Conservation (phyloP, 2,113 vertebrate genomes). For the Acanthisitta chloris region DNA sequence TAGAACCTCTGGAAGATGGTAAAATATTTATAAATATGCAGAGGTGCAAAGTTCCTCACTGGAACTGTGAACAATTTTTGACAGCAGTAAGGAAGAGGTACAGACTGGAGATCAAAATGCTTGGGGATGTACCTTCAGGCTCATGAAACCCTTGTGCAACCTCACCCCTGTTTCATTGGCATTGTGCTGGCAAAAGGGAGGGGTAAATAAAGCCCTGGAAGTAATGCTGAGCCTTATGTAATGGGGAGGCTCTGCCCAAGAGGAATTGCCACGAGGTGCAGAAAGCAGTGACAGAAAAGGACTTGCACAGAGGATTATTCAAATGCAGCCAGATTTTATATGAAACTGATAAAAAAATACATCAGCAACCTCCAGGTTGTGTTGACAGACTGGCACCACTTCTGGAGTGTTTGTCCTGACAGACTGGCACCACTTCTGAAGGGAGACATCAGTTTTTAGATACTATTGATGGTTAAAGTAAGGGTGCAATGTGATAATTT, state of each 20-base stretch:
- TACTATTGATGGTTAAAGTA: background rate
- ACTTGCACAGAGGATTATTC: background rate
- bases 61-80: background rate
- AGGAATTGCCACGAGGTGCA: background rate
- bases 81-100: background rate
- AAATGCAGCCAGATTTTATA: background rate
- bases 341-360: background rate
- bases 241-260: background rate
- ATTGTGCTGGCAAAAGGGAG: background rate
- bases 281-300: background rate
- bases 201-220: background rate
- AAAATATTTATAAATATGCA: background rate
- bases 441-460: rapidly evolving
- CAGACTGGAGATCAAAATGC: background rate
- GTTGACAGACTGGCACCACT: background rate
- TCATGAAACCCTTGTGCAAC: background rate
- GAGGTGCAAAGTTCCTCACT: background rate
- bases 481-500: background rate
- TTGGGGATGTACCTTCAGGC: background rate
- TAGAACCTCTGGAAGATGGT: background rate
- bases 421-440: background rate
- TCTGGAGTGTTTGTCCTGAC: background rate
- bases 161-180: background rate
- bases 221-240: background rate
- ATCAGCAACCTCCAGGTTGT: background rate